These are phyloP conservation scores for Nomada goodeniana DNA, from an alignment of 2,888 invertebrate species.

Conservation along the genomic window DNA sequence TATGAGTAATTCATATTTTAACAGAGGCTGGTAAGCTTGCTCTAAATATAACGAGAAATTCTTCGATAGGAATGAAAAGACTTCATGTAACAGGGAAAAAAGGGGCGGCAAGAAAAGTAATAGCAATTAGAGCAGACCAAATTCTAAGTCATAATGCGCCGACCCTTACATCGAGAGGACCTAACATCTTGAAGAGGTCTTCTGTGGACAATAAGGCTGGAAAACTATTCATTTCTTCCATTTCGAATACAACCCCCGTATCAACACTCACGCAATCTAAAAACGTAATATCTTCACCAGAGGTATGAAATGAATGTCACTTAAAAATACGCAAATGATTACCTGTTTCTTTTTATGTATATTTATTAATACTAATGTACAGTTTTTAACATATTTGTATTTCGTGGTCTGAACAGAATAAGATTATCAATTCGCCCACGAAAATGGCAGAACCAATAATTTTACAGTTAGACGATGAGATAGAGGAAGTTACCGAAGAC, in stretches of 20 bases:
- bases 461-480: constrained; percentile 80
- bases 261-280: constrained; percentile 76
- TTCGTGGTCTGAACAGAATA: constrained; percentile 70
- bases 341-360: background rate
- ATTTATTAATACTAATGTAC: background rate
- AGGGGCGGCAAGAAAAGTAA: constrained; percentile 84
- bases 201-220: constrained; percentile 75
- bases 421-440: constrained; percentile 66
- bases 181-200: constrained; percentile 81
- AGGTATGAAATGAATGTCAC: constrained; percentile 61
- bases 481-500: constrained; percentile 83
- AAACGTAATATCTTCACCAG: constrained; percentile 71
- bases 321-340: background rate
- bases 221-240: constrained; percentile 78
- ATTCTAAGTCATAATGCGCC: constrained; percentile 82
- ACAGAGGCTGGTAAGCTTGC: constrained; percentile 91
- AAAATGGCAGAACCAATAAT: constrained; percentile 76
- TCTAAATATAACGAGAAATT: constrained; percentile 86
- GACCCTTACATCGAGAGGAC: constrained; percentile 76
- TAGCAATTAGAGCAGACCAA: constrained; percentile 86
- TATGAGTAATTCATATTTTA: constrained; percentile 48
- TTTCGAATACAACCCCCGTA: constrained; percentile 74
- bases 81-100: constrained; percentile 80
- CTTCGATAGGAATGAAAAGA: constrained; percentile 80
- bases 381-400: constrained; percentile 6